Evolutionary conservation across 2,888 invertebrate species (phyloP), one percentile per base, ranked within the genome.

Genomic region (Dasysyrphus albostriatus): DNA sequence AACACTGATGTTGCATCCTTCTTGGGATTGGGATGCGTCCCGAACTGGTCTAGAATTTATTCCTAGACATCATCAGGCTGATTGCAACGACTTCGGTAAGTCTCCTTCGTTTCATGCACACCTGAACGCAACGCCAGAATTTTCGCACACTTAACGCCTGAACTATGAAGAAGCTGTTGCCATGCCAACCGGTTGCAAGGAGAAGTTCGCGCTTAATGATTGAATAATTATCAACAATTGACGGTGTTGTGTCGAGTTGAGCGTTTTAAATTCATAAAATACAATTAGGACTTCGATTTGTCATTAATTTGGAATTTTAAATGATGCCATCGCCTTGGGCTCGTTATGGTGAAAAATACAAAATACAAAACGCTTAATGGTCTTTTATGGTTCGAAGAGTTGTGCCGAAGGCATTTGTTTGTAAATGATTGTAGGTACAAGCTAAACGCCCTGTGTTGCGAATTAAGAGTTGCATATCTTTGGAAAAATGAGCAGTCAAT

Each of bases 231-330:
- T 82, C 51, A 70, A 82, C 85, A 87, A 81, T 87, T 82, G 87
- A 87, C 87, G 87, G 54, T 82, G 87, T 78, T 87, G 82, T 78
- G 87, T 70, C 78, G 70, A 47, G 73, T 65, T 69, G 78, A 14
- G 24, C 67, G 72, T 67, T 87, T 82, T n/a, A 87, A 78, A 87
- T 87, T 87, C 87, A 87, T 87, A 83, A 87, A 87, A 87, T 87
- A 87, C 87, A 87, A 87, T 87, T 87, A 87, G 87, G 79, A 65
- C 70, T 79, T 87, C 87, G 87, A 87, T 87, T 87, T 83, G 87
- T 87, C 87, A 83, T 83, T 87, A 78, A 87, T 83, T 87, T 87
- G 78, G 75, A 87, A 87, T 87, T 87, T 79, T 58, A 82, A 83
- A 83, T 83, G 87, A 87, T 75, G 78, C 77, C 75, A 72, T 78